Base-by-base conservation (phyloP, 2,113 vertebrate species). In the Myotis yumanensis region DNA sequence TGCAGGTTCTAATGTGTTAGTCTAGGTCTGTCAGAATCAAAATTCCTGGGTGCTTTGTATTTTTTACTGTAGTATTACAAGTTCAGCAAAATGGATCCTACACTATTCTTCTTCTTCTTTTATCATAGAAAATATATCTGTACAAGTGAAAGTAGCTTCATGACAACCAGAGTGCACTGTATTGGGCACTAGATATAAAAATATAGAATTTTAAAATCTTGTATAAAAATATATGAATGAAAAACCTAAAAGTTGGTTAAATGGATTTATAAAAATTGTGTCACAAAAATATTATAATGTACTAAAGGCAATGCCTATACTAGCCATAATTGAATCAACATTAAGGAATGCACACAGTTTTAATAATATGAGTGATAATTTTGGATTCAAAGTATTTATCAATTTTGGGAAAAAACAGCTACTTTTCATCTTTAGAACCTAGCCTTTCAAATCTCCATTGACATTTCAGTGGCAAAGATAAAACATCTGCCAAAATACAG, bases 401-500 rank as follows among this genome's bases (percentile, higher is more conserved):
- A 77, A 7, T 69, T 66, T 81, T 4, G 35, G 43, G 1, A 15
- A 25, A 25, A 77, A 68, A 35, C 10, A 85, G 7, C 64, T 71
- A 88, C 64, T 83, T 95, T 85, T 95, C 57, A 82, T 86, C 73
- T 95, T 95, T 86, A 86, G 88, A 96, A 84, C 28, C 40, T 95
- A 52, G 69, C 51, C 90, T 96, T 92, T 93, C 68, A 96, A 95
- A 62, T 90, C 43, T 89, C n/a, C 83, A 92, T 84, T 72, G 92
- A 87, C 62, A 84, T 85, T 51, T 93, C 69, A n/a, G 46, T 84
- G 73, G 64, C 75, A 93, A 96, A 86, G 85, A 92, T 62, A 83
- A 95, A 94, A 80, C 73, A 95, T 86, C 82, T 91, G 87, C 86
- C 90, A 93, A 96, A 94, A 86, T 73, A 79, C 43, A 62, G 77